Base-by-base conservation (phyloP, 2,113 vertebrate species). In the Misgurnus mizolepis region DNA sequence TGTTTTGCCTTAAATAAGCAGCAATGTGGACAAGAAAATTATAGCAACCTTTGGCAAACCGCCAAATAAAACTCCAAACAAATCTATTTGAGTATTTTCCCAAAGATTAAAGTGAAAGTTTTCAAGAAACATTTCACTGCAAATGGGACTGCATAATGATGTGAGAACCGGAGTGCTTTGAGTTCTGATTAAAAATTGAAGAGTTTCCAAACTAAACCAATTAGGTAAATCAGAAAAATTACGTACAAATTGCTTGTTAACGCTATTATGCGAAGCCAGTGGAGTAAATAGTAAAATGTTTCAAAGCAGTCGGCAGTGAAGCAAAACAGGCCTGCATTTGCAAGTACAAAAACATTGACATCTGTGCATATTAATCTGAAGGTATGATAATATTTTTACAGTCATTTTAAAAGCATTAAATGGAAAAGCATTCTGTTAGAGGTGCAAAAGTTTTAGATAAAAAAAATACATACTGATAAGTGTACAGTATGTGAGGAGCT, bases 171-270 rank as follows among this genome's bases (percentile, higher is more conserved):
- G 17, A 40, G 55, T 12, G 53, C 70, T 73, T 58, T 45, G 55
- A 45, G 43, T 41, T 73, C 55, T 60, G 40, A 60, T 73, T 73
- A 73, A 73, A 60, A 14, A 73, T 73, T 4, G 1, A 73, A 60
- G 34, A 60, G 39, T 60, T 60, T 43, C n/a, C 40, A 43, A 73
- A 73, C 53, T 40, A 73, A 73, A 73, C 70, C 55, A 73, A 45
- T 73, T 43, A 60, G 70, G 55, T 45, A 22, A 40, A 43, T 39
- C 55, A 14, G 73, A 79, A 82, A 83, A 85, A 84, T 58, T 11
- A 86, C 83, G 85, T 88, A 78, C 34, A 17, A 56, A 72, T 56
- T 40, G 15, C n/a, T 41, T 56, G 53, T 43, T 73, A 43, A 45
- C 40, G 60, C 6, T 45, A 41, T 56, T 73, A 43, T 60, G 40